Base-by-base conservation (phyloP, 2,797 vertebrate species). In the Sebastes taczanowskii region DNA sequence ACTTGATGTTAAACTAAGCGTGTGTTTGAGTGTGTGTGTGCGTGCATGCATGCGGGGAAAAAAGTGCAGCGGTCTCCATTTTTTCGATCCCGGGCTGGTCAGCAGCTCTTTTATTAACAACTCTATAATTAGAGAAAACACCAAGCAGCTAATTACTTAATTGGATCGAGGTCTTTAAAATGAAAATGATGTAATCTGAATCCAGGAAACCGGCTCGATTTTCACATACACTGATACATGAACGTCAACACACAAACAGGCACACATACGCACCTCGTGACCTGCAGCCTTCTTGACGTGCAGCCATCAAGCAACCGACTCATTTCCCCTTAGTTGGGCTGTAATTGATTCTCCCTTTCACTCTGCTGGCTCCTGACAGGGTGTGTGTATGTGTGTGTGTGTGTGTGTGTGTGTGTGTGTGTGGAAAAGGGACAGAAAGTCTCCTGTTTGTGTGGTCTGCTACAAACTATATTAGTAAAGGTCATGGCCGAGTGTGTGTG, bases 71-170 rank as follows among this genome's bases (percentile, higher is more conserved):
- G 62, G 75, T 91, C 72, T 93, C 81, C 73, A 70, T 91, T 94
- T 94, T 71, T 94, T 78, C 70, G n/a, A 81, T 82, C 74, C 29
- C 62, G 20, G 87, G 81, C 89, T 80, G 86, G 93, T 95, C 94
- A 94, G 95, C 92, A 94, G 87, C 91, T 93, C 93, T 93, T 94
- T 94, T 93, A 95, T 93, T 93, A 95, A 95, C 94, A 95, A 92
- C 92, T 94, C 89, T 69, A 84, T 94, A 94, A 95, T 95, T 93
- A 94, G 84, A 92, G 77, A 94, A 94, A 95, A 95, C 95, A 94
- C 91, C 86, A 79, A 81, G 78, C 83, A 94, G 83, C 95, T 96
- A 95, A 96, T 96, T 95, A 95, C 94, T 95, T 96, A 95, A 96
- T 95, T 95, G 95, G 92, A 93, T 93, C 83, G 89, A 80, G 88